A percentile compares a stretch with the other conserved stretches of the same genome.
Evolutionary conservation across 2,888 invertebrate species (phyloP).

Genomic region (Lasioglossum pauxillum): DNA sequence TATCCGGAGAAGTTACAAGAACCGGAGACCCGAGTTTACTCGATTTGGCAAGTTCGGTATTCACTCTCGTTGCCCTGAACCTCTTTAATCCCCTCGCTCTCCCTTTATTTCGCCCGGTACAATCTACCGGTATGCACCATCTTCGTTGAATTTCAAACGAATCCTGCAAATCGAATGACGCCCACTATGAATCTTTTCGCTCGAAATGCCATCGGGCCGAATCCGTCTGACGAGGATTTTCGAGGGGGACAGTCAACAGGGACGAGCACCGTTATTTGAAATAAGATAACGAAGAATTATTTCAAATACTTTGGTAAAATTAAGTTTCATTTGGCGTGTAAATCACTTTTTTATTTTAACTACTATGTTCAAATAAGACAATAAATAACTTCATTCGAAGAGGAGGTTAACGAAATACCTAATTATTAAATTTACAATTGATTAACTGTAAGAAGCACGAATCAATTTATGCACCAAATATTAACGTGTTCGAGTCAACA

Average conservation of each 20-base stretch:
- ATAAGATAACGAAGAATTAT: neutral
- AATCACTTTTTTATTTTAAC: too few relatives aligned
- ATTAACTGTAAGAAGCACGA: too few relatives aligned
- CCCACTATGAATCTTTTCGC: conserved; percentile 73
- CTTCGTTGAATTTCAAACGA: conserved; percentile 72
- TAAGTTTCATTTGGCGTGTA: neutral
- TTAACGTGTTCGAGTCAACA: too few relatives aligned
- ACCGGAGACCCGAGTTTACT: conserved; percentile 62
- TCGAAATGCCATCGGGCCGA: conserved; percentile 4
- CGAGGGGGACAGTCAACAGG: neutral
- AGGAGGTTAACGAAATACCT: too few relatives aligned
- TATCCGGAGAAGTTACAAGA: conserved; percentile 63
- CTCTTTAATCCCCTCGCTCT: conserved; percentile 19
- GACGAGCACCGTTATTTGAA: neutral
- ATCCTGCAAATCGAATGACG: conserved; percentile 75
- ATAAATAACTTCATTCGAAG: neutral
- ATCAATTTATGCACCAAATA: too few relatives aligned
- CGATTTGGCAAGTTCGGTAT: conserved; percentile 70
- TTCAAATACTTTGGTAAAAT: neutral
- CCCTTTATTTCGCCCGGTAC: conserved; percentile 23
- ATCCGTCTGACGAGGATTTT: neutral
- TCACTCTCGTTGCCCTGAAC: conserved; percentile 33
- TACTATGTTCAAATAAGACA: too few relatives aligned
- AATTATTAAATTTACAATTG: too few relatives aligned
- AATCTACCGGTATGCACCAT: conserved; percentile 31